Conservation (phyloP, 2,113 vertebrate species). For the Daboia siamensis region DNA sequence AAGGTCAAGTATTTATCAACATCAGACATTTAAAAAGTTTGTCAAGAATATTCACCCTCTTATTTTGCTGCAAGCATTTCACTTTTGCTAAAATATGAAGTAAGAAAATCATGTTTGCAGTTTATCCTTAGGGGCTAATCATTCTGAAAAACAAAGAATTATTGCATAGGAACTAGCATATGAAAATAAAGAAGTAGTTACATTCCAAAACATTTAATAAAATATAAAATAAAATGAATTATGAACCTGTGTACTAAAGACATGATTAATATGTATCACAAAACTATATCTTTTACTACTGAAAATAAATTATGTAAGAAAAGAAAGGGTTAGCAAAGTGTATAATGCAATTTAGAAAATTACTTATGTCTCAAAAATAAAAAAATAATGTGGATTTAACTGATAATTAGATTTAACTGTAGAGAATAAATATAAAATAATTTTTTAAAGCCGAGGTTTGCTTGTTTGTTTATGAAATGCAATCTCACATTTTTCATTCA, state of each 20-base stretch:
- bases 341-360: background rate
- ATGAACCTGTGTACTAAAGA: background rate
- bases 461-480: background rate
- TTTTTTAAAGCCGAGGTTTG: background rate
- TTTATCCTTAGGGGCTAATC: background rate
- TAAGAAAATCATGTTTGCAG: background rate
- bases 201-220: background rate
- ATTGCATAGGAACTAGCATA: background rate
- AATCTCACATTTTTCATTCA: background rate
- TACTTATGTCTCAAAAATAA: constrained; percentile 2
- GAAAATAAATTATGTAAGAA: constrained; percentile 31
- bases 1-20: background rate
- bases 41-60: background rate
- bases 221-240: constrained; percentile 17
- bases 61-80: background rate
- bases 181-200: constrained; percentile 21
- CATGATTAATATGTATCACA: constrained; percentile 32
- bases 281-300: constrained; percentile 22
- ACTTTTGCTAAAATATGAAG: background rate
- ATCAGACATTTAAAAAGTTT: background rate
- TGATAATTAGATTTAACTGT: constrained; percentile 29
- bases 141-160: constrained; percentile 29
- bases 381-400: background rate
- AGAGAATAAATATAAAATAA: background rate
- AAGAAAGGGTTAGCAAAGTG: background rate